Evolutionary conservation across 1,140 invertebrate species (phyloP), one percentile per base, ranked within the genome.

Genomic region (Drosophila pectinifera): DNA sequence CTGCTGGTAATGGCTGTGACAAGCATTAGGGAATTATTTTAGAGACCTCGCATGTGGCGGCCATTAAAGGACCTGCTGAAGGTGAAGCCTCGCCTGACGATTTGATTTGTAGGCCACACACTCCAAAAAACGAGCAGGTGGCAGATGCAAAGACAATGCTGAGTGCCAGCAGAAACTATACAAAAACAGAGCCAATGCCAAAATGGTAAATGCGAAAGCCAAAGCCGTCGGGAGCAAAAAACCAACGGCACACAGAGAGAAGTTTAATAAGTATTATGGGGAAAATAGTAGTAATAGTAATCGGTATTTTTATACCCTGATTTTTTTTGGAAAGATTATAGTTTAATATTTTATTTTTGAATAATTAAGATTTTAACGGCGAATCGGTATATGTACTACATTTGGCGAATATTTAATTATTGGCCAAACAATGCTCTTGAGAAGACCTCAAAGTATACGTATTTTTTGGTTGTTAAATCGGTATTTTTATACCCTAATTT

Each of bases 211-310:
- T 39, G 58, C 28, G 16, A 55, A 22, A 54, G 62, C 73, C 65
- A 65, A 79, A 78, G 81, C 48, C 73, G 78, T 68, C 76, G 78
- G 73, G 34, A 64, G 74, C 64, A 75, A 78, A 88, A 88, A 88
- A 76, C 41, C 65, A 4, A 5, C 2, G 6, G 0, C 11, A 34
- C 28, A 51, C 28, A 0, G 28, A 34, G 28, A 7, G 26, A 13
- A 34, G 1, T 14, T 11, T 0, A 11, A 5, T 0, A 4, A 18
- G 5, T 5, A 6, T 11, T 0, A 5, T 6, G 5, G 3, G 16
- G 8, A 48, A n/a, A n/a, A n/a, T n/a, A n/a, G n/a, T n/a, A n/a
- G n/a, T n/a, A n/a, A n/a, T n/a, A n/a, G n/a, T n/a, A n/a, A n/a
- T n/a, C n/a, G n/a, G n/a, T n/a, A n/a, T n/a, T n/a, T n/a, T n/a